Conservation (phyloP, 2,113 vertebrate species). For the Spea multiplicata region DNA sequence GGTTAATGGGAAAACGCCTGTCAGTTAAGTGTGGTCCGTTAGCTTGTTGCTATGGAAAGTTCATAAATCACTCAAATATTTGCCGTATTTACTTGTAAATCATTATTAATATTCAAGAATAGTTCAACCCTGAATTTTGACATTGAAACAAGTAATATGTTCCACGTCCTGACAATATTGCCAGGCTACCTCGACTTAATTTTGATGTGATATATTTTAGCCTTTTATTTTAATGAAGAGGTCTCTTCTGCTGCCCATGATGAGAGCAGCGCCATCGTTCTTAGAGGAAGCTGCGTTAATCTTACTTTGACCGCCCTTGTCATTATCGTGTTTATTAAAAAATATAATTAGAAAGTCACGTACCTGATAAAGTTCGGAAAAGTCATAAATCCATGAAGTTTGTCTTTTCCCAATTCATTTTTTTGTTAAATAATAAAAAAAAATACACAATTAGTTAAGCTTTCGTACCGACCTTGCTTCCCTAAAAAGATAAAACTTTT, state of each 20-base stretch:
- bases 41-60: constrained; percentile 47
- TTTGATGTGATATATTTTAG: neutral
- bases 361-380: neutral
- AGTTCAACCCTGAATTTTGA: constrained; percentile 44
- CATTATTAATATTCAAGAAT: constrained; percentile 41
- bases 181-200: neutral
- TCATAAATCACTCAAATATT: constrained; percentile 45
- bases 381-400: no score
- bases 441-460: no score
- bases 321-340: neutral
- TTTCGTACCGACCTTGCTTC: no score
- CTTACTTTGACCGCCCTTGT: neutral
- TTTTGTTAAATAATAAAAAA: constrained; percentile 8
- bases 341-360: neutral
- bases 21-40: constrained; percentile 44
- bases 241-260: neutral
- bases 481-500: no score
- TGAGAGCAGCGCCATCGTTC: neutral
- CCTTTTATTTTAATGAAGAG: neutral
- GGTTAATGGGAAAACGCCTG: constrained; percentile 46
- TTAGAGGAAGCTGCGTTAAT: neutral
- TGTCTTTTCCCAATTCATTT: neutral
- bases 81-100: constrained; percentile 46
- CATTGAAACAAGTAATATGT: constrained; percentile 40
- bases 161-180: neutral